Percentiles rank a stretch among this genome's conserved stretches.
These are phyloP conservation scores for Drosophila eohydei DNA, from an alignment of 2,888 invertebrate genomes.

Conservation along the genomic window DNA sequence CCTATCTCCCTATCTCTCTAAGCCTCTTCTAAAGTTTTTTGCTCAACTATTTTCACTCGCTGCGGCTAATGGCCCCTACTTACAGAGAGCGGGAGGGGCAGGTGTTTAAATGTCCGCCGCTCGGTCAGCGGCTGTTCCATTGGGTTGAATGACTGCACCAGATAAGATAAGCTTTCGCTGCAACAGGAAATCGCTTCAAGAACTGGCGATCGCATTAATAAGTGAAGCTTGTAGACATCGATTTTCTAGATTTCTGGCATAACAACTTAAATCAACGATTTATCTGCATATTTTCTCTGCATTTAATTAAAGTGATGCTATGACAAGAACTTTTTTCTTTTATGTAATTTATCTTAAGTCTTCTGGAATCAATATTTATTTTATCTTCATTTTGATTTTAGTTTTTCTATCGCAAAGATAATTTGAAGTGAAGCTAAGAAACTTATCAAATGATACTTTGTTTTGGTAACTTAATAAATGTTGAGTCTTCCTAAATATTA, in stretches of 20 bases:
- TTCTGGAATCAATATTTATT: not conserved
- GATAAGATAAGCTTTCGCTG: slow-evolving; percentile 24
- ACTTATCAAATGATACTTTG: too few species aligned
- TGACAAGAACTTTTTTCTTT: not conserved
- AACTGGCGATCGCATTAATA: not conserved
- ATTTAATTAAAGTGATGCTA: not conserved
- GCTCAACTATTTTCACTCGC: slow-evolving; percentile 35
- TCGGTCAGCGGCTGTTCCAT: slow-evolving; percentile 24
- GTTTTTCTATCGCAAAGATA: not conserved
- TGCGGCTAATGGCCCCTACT: slow-evolving; percentile 27
- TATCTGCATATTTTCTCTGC: not conserved
- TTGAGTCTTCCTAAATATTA: not conserved
- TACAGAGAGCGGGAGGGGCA: not conserved
- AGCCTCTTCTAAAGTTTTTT: slow-evolving; percentile 31
- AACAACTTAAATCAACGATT: not conserved
- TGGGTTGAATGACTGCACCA: slow-evolving; percentile 47
- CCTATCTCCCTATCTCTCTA: slow-evolving; percentile 1
- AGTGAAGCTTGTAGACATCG: not conserved
- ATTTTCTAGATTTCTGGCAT: not conserved
- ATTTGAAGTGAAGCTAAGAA: too few species aligned
- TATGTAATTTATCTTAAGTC: not conserved
- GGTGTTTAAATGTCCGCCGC: slow-evolving; percentile 28
- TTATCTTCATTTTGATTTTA: not conserved
- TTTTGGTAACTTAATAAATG: not conserved
- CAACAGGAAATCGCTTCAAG: slow-evolving; percentile 27